A percentile compares a stretch with the other conserved stretches of the same genome.
Conservation (phyloP, 2,888 invertebrate genomes). For the Rhyacophila evoluta region DNA sequence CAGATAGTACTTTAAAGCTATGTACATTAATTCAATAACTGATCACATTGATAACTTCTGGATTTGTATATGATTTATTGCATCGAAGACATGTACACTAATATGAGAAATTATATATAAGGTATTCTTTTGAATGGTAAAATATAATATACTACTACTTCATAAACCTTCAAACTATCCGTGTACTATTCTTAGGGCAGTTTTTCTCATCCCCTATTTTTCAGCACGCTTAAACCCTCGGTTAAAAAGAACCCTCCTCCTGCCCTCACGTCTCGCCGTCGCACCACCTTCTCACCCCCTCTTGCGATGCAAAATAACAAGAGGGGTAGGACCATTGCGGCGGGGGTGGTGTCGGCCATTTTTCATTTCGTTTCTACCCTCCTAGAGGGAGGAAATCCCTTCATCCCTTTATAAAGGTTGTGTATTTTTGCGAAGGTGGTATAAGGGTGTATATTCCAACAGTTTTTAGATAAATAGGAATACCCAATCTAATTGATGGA, state of each 20-base stretch:
- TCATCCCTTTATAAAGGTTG: slow-evolving; percentile 47
- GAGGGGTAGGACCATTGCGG: slow-evolving; percentile 30
- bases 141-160: not conserved
- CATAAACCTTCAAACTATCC: slow-evolving; percentile 26
- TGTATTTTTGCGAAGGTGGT: slow-evolving; percentile 49
- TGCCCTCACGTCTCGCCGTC: slow-evolving; percentile 30
- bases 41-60: no score
- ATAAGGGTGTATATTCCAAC: slow-evolving; percentile 31
- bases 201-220: slow-evolving; percentile 46
- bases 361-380: slow-evolving; percentile 52
- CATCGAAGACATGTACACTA: no score
- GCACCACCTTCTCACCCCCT: slow-evolving; percentile 33
- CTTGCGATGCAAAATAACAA: slow-evolving; percentile 52
- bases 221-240: slow-evolving; percentile 52
- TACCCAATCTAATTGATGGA: slow-evolving; percentile 17
- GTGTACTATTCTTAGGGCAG: slow-evolving; percentile 5
- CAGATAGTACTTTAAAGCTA: no score
- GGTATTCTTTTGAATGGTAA: no score
- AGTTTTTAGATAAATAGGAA: slow-evolving; percentile 46
- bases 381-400: slow-evolving; percentile 35
- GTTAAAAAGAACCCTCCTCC: slow-evolving; percentile 31
- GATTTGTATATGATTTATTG: no score
- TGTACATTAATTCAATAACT: no score
- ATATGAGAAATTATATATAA: no score
- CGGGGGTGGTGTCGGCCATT: slow-evolving; percentile 51